Evolutionary conservation across 2,113 vertebrate genomes (phyloP).

Genomic region (Chionis minor): DNA sequence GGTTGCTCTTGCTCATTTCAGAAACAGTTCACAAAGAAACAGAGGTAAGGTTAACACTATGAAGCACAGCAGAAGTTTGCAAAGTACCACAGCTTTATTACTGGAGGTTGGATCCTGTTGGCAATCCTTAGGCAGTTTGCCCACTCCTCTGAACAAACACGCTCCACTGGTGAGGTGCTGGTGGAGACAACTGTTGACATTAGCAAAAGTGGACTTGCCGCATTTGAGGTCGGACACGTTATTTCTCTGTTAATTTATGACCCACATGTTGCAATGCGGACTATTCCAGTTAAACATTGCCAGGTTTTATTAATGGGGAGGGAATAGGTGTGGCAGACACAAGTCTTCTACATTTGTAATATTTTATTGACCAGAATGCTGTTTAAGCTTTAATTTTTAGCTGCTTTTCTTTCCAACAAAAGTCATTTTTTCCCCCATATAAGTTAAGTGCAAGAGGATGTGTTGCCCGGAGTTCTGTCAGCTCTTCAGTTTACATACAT

Average conservation of each 20-base stretch:
- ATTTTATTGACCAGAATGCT: not conserved
- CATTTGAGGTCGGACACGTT: not conserved
- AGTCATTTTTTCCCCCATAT: not conserved
- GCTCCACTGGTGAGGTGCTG: not conserved
- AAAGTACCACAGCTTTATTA: not conserved
- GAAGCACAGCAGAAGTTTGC: not conserved
- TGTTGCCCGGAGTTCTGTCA: not conserved
- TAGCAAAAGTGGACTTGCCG: not conserved
- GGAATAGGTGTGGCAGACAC: constrained; percentile 6
- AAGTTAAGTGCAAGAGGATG: not conserved
- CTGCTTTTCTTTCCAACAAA: not conserved
- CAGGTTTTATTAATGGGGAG: not conserved
- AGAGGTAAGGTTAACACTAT: not conserved
- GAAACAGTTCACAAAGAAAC: not conserved
- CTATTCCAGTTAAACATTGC: not conserved
- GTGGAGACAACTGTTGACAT: not conserved
- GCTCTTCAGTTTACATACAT: not conserved
- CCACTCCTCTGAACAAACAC: not conserved
- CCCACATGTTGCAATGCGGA: not conserved
- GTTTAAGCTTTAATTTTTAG: not conserved
- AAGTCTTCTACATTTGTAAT: not conserved
- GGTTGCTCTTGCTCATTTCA: not conserved
- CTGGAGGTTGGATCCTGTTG: not conserved
- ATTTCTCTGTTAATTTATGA: not conserved
- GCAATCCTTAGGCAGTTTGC: not conserved